Evolutionary conservation across 53 echinoderm and acorn worm genomes (phyloP), one percentile per base, ranked within the genome.

Genomic region (Hippasteria phrygiana): DNA sequence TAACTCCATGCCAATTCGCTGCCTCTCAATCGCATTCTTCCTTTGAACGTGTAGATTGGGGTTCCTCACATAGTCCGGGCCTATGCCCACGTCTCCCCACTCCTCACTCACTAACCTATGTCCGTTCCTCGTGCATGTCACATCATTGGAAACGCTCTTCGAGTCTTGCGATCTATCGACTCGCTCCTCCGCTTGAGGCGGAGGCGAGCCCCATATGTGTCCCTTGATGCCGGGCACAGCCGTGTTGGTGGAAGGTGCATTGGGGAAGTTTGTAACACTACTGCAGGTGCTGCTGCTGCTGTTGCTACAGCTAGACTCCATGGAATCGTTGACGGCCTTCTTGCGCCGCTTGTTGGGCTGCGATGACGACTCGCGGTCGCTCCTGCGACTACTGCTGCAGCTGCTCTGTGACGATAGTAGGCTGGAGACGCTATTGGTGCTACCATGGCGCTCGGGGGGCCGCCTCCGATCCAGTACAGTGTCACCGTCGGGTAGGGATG

Each of bases 381-480:
- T 90, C 72, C 82, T 83, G 56, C 84, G 83, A 90, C 90, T 90
- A 31, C 90, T 83, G 29, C 88, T 63, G 62, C 80, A 62, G 59
- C 74, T 90, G 65, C 92, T 92, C 43, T 92, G 92, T 62, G 70
- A 74, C 18, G 84, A 83, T 27, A 83, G 74, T 16, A 87, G 46
- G 56, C 91, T 91, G 73, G 88, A 92, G 39, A 87, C 71, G 32
- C 92, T 92, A 46, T 88, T 92, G 71, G 66, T 73, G 62, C 92
- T 92, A 64, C 84, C 43, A 8, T 67, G 90, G 22, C 86, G 84
- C 31, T 90, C 90, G 27, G 48, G 47, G 45, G 66, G 72, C 78
- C 84, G 90, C 74, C 85, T 85, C 50, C 90, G 56, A 66, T 90
- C 90, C 22, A 85, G 50, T 40, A 88, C 88, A n/a, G 76, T 88